A percentile compares a stretch with the other conserved stretches of the same genome.
These are phyloP conservation scores for Phataginus tetradactyla DNA, from an alignment of 2,797 vertebrate species.

Conservation along the genomic window DNA sequence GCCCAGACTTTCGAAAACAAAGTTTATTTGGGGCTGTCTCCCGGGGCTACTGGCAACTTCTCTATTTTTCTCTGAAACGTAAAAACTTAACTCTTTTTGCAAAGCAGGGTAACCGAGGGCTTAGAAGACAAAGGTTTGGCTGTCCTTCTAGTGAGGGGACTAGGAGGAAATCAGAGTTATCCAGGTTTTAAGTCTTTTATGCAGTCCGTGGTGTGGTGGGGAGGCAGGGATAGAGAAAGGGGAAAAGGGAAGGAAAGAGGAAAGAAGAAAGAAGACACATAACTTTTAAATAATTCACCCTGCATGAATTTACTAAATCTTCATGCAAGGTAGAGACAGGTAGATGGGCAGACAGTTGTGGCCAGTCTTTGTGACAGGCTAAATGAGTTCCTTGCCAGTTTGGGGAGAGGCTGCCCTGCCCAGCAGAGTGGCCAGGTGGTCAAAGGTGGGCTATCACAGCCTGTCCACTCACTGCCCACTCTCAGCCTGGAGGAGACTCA, in stretches of 20 bases:
- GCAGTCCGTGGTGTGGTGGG: neutral
- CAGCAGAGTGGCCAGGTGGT: neutral
- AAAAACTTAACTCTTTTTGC: conserved; percentile 11
- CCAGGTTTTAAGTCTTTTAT: neutral
- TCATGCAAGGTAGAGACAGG: neutral
- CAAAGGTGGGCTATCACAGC: neutral
- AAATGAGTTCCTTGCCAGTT: neutral
- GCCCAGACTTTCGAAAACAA: conserved; percentile 57
- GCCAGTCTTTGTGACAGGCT: neutral
- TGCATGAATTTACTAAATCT: neutral
- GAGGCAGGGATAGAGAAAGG: fast-evolving
- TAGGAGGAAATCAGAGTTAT: neutral
- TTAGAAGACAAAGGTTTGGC: conserved; percentile 15
- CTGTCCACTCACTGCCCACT: neutral
- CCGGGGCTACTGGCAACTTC: conserved; percentile 32
- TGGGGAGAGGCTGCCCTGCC: neutral
- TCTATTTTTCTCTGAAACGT: conserved; percentile 63
- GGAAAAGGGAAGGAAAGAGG: neutral
- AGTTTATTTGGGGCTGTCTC: conserved; percentile 56
- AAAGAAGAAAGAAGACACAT: neutral
- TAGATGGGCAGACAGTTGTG: neutral
- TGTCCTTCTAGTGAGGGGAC: neutral
- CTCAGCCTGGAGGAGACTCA: neutral
- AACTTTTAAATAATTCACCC: neutral
- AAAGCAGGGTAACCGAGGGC: neutral